Conservation (phyloP, 2,888 invertebrate species). For the Drosophila formosana region DNA sequence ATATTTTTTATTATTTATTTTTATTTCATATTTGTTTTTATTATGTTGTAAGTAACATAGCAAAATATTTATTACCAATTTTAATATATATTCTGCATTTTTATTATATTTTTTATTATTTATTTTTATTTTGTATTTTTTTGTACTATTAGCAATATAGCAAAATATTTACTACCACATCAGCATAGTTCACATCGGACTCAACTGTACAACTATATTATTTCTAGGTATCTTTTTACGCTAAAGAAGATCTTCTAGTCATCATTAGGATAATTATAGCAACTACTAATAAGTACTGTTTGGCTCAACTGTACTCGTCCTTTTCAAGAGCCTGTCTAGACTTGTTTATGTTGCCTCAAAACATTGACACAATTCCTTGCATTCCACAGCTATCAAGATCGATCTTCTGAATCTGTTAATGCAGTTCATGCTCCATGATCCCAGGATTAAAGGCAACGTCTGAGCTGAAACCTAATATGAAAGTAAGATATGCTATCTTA, state of each 20-base stretch:
- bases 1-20: too few species aligned
- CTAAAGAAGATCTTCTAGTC: background rate
- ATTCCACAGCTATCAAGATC: constrained; percentile 19
- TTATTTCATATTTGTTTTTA: too few species aligned
- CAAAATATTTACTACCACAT: background rate
- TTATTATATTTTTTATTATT: background rate
- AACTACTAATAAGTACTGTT: background rate
- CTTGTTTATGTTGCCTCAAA: constrained; percentile 40
- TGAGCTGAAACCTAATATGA: constrained; percentile 33
- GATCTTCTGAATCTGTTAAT: constrained; percentile 6
- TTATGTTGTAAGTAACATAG: too few species aligned
- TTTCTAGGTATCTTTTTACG: background rate
- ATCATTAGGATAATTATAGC: background rate
- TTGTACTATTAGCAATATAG: too few species aligned
- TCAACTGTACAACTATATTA: constrained; percentile 24
- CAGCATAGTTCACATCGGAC: background rate
- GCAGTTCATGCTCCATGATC: constrained; percentile 20
- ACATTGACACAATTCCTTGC: constrained; percentile 38
- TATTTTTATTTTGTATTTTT: background rate
- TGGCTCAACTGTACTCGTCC: background rate
- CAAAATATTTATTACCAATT: too few species aligned
- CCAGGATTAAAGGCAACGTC: constrained; percentile 4
- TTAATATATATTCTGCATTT: background rate
- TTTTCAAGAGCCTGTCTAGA: constrained; percentile 1
- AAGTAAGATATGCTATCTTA: constrained; percentile 31